A percentile compares a stretch with the other conserved stretches of the same genome.
Evolutionary conservation across 2,113 vertebrate species (phyloP).

Genomic region (Gobius niger): DNA sequence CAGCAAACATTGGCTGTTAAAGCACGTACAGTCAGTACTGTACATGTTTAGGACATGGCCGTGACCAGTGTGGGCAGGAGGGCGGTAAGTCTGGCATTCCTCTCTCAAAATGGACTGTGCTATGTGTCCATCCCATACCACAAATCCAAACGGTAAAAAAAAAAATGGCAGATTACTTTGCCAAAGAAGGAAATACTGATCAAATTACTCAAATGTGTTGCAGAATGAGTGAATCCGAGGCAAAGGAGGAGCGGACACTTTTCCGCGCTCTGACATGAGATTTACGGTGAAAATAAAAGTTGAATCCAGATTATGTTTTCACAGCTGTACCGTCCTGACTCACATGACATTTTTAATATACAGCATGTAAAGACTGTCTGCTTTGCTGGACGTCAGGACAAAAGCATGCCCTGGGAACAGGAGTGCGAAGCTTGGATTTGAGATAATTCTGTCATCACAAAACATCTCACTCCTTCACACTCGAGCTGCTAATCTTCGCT

Average conservation of each 20-base stretch:
- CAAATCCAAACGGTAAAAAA: not conserved
- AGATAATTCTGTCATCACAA: not conserved
- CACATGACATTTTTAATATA: too few species aligned
- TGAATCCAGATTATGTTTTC: constrained; percentile 12
- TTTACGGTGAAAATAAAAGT: constrained; percentile 1
- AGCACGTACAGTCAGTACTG: not conserved
- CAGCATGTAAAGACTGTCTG: not conserved
- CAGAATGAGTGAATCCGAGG: not conserved
- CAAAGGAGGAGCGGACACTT: not conserved
- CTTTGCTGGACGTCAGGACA: constrained; percentile 6
- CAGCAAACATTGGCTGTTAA: not conserved
- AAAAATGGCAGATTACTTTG: not conserved
- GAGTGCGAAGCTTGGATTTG: not conserved
- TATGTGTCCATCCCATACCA: not conserved
- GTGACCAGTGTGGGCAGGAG: not conserved
- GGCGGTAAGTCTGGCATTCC: not conserved
- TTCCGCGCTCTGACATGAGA: not conserved
- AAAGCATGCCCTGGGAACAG: not conserved
- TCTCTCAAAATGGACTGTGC: not conserved
- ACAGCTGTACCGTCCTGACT: constrained; percentile 8
- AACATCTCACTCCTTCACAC: not conserved
- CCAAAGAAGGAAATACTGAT: not conserved
- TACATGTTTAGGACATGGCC: not conserved
- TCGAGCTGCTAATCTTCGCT: not conserved
- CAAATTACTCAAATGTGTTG: not conserved